Evolutionary conservation across 1,140 invertebrate genomes (phyloP).

Genomic region (Euwallacea fornicatus): DNA sequence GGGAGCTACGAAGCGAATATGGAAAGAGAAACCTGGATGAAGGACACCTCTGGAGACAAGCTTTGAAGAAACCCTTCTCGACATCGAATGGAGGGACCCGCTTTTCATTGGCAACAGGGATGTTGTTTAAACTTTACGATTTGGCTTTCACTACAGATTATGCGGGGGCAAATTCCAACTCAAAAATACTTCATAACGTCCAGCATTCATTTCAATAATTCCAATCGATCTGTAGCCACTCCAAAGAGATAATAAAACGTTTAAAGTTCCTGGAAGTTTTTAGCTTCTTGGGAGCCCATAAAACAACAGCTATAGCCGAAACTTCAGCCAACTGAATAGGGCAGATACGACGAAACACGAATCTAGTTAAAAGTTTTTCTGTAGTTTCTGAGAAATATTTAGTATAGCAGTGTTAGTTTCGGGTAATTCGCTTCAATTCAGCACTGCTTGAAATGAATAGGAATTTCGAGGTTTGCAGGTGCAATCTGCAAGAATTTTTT

Average conservation of each 20-base stretch:
- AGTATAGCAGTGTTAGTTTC: no score
- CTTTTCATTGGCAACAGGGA: not conserved
- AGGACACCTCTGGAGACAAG: not conserved
- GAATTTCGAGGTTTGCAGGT: no score
- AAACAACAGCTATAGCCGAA: constrained; percentile 9
- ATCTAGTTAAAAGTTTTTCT: constrained; percentile 12
- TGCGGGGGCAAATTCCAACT: not conserved
- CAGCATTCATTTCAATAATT: constrained; percentile 20
- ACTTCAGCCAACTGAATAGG: constrained; percentile 10
- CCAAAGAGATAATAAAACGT: constrained; percentile 4
- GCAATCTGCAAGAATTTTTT: no score
- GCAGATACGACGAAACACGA: constrained; percentile 9
- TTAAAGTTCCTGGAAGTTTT: constrained; percentile 14
- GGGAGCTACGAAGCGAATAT: no score
- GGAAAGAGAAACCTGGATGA: not conserved
- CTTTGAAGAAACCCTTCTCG: not conserved
- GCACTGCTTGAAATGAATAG: no score
- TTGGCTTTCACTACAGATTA: no score
- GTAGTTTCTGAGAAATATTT: no score
- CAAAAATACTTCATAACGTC: not conserved
- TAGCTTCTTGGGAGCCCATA: constrained; percentile 22
- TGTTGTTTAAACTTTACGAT: not conserved
- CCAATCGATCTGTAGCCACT: constrained; percentile 13
- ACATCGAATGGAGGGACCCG: no score
- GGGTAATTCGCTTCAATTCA: no score